These are phyloP conservation scores for Barnardius zonarius DNA, from an alignment of 2,113 vertebrate species.

Conservation along the genomic window DNA sequence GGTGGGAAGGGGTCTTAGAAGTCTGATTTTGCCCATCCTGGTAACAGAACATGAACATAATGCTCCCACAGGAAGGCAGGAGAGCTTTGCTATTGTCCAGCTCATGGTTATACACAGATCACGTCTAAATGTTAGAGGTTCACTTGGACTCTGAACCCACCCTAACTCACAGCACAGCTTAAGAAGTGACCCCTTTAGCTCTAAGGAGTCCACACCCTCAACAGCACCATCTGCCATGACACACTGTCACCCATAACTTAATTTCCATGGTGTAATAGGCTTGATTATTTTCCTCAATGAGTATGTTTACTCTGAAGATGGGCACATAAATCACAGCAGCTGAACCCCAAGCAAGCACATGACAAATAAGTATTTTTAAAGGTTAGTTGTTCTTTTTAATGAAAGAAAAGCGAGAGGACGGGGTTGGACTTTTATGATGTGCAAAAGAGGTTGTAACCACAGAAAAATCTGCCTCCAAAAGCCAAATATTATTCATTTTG, in stretches of 20 bases:
- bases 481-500: slow-evolving; percentile 65
- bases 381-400: slow-evolving; percentile 47
- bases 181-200: neutral
- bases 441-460: slow-evolving; percentile 58
- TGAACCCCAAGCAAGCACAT: neutral
- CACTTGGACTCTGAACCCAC: neutral
- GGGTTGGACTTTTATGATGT: slow-evolving; percentile 57
- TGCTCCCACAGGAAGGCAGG: neutral
- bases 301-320: neutral
- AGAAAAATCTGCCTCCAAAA: slow-evolving; percentile 62
- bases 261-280: fast-evolving
- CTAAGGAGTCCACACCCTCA: neutral
- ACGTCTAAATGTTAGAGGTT: neutral
- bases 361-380: slow-evolving; percentile 31
- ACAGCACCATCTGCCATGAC: neutral
- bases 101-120: fast-evolving
- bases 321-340: neutral
- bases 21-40: neutral
- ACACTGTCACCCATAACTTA: neutral
- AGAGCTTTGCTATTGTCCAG: neutral
- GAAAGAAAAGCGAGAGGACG: slow-evolving; percentile 59
- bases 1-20: neutral
- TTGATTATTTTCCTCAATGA: neutral
- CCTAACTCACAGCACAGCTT: neutral
- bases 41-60: neutral